Conservation (phyloP, 1,140 invertebrate species). For the Littorina saxatilis region DNA sequence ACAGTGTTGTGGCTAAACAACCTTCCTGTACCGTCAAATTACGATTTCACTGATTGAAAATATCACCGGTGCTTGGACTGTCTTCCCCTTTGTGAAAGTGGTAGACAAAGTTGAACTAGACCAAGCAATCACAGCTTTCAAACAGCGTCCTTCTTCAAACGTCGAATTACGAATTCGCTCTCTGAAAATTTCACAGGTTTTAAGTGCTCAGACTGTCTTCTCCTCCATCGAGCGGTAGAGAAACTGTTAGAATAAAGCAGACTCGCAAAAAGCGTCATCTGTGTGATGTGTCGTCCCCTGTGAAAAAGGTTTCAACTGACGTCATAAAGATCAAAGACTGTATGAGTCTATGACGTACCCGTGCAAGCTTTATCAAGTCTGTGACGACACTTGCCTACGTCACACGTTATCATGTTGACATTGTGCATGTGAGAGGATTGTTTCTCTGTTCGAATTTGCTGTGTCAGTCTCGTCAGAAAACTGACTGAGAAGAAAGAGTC, state of each 20-base stretch:
- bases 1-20: neutral
- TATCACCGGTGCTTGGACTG: neutral
- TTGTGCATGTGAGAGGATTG: neutral
- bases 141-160: too few relatives aligned
- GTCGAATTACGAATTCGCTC: too few relatives aligned
- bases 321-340: neutral
- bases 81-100: neutral
- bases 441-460: too few relatives aligned
- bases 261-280: neutral
- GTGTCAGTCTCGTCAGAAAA: too few relatives aligned
- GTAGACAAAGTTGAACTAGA: neutral
- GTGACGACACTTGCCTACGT: constrained; percentile 5
- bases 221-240: too few relatives aligned
- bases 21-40: neutral
- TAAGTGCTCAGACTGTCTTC: neutral
- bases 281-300: constrained; percentile 6
- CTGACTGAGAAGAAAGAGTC: too few relatives aligned
- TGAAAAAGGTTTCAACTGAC: constrained; percentile 5
- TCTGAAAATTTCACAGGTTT: neutral
- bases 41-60: neutral
- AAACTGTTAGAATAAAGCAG: neutral
- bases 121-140: too few relatives aligned
- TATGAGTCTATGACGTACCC: constrained; percentile 3
- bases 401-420: neutral
- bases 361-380: neutral